Evolutionary conservation across 2,888 invertebrate species (phyloP), one percentile per base, ranked within the genome.

Genomic region (Caenorhabditis panamensis): DNA sequence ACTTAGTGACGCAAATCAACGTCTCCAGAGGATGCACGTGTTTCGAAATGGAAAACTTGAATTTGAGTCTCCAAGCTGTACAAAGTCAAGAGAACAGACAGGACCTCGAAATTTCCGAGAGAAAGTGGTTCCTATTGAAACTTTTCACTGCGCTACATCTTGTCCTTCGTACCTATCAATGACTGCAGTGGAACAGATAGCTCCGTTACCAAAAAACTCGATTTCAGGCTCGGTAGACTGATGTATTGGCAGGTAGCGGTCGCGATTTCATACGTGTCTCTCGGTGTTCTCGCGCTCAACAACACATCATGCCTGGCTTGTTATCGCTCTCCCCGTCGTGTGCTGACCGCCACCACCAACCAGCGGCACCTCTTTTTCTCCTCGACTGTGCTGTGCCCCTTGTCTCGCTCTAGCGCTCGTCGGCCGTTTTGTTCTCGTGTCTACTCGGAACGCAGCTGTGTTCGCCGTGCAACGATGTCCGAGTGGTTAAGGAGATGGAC

Each of bases 401-500:
- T 36, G 47, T 36, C 26, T 61, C 66, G 61, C 36, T 8, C 53
- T 26, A 22, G 26, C 28, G 18, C 64, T 26, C 58, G 18, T 31
- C 59, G 22, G 49, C n/a, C 24, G n/a, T 18, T 20, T 75, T 47
- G 66, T 64, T 59, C 20, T 44, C 22, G 24, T 66, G 75, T 75
- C 59, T 75, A 75, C 61, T 20, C n/a, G 44, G 75, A 75, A 75
- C 66, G 20, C 49, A 28, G 31, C 1, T 16, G 36, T 6, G 8
- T 31, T 18, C 36, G 31, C 31, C 31, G 77, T 77, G 88, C 88
- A 89, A 87, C 88, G 87, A 89, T 93, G 93, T 92, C 93, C 93
- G 93, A 93, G 93, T 93, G 93, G 93, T 93, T 93, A 93, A 93
- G 93, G 93, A 92, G 93, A 93, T 93, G 92, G 93, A 93, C 93